Percentiles rank a stretch among this genome's conserved stretches.
Conservation (phyloP, 2,113 vertebrate genomes). For the Aldabrachelys gigantea region DNA sequence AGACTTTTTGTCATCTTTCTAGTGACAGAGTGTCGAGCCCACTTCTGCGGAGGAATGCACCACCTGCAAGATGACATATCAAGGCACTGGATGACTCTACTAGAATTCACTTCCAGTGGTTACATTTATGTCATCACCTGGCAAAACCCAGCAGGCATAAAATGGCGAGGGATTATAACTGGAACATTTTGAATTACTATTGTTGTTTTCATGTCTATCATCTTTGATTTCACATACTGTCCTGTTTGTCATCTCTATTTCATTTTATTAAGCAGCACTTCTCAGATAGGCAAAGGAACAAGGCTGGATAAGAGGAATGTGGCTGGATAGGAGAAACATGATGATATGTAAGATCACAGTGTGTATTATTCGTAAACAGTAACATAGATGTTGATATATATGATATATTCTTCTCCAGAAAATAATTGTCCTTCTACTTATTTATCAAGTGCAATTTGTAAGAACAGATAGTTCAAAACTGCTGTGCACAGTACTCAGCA, state of each 20-base stretch:
- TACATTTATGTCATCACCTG: not conserved
- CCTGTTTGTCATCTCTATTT: not conserved
- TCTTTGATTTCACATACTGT: not conserved
- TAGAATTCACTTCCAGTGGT: not conserved
- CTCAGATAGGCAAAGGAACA: not conserved
- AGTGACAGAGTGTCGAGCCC: fast-evolving
- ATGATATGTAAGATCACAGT: not conserved
- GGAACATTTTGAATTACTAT: not conserved
- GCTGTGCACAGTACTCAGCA: not conserved
- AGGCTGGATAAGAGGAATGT: not conserved
- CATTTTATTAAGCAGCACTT: not conserved
- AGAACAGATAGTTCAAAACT: not conserved
- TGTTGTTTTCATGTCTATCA: not conserved
- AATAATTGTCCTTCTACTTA: not conserved
- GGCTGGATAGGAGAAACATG: not conserved
- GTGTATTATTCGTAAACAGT: not conserved
- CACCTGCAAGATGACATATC: not conserved
- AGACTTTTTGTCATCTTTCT: not conserved
- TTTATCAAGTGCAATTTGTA: not conserved
- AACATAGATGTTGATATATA: fast-evolving
- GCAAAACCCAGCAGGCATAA: not conserved
- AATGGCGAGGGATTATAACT: not conserved
- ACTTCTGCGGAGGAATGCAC: not conserved
- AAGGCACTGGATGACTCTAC: not conserved
- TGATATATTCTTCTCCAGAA: not conserved